phyloP scores from a whole-genome alignment of 2,797 vertebrate species.

The Psittacula derbiana region DNA sequence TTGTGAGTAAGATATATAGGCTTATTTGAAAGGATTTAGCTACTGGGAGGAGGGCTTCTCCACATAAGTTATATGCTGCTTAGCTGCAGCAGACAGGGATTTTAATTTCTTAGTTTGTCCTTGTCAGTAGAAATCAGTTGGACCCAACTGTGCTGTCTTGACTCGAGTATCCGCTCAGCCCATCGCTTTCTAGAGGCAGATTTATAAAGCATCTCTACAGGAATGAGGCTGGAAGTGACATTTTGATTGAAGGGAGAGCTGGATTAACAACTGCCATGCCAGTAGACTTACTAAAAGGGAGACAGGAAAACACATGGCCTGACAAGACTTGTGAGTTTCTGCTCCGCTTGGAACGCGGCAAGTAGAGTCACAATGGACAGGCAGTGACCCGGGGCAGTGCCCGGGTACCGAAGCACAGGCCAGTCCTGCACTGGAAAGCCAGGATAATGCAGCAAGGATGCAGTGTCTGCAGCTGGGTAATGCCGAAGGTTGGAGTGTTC shows the following conservation, averaged over 20 bases:
- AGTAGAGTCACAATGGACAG: rapidly evolving
- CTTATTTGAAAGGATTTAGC: conserved; percentile 20
- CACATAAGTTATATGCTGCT: background rate
- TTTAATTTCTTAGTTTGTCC: background rate
- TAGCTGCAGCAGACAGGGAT: conserved; percentile 36
- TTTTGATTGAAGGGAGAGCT: background rate
- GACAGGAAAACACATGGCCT: background rate
- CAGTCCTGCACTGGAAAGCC: background rate
- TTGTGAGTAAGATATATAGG: conserved; percentile 29
- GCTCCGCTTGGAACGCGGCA: rapidly evolving
- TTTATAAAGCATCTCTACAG: background rate
- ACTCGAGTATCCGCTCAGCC: background rate
- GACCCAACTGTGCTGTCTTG: background rate
- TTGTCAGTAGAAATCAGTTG: conserved; percentile 3
- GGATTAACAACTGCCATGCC: background rate
- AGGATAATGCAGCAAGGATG: background rate
- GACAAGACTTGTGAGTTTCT: background rate
- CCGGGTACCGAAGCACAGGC: rapidly evolving
- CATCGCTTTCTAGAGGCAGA: background rate
- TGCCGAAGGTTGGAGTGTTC: background rate
- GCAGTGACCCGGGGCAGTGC: background rate
- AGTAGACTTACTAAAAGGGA: background rate
- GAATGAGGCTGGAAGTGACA: background rate
- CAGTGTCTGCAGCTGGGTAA: background rate
- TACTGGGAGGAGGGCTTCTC: conserved; percentile 2